A percentile compares a stretch with the other conserved stretches of the same genome.
These are phyloP conservation scores for Sylvia atricapilla DNA, from an alignment of 2,113 vertebrate genomes.

Conservation along the genomic window DNA sequence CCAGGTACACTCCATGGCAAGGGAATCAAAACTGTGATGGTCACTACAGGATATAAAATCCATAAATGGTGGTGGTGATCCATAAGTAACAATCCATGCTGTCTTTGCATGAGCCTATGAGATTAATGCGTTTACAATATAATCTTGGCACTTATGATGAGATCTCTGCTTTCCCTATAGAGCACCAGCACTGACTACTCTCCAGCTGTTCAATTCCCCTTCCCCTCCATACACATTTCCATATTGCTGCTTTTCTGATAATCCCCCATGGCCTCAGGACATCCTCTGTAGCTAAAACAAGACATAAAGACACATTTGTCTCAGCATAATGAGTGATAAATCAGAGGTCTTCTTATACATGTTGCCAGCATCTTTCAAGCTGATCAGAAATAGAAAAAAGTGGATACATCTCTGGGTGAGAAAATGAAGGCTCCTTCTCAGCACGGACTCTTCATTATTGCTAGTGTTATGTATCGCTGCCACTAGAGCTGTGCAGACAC, in stretches of 20 bases:
- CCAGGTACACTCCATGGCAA: background rate
- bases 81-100: background rate
- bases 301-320: background rate
- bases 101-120: background rate
- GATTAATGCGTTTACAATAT: background rate
- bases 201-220: background rate
- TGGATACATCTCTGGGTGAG: background rate
- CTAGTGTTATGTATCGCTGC: background rate
- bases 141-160: background rate
- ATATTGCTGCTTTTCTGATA: background rate
- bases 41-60: background rate
- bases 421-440: background rate
- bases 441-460: background rate
- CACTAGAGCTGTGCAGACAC: background rate
- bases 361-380: background rate
- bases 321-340: background rate
- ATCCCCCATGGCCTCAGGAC: background rate
- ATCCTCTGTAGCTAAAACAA: constrained; percentile 36
- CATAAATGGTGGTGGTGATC: background rate
- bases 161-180: background rate
- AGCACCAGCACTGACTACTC: background rate
- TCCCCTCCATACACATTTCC: background rate
- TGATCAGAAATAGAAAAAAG: background rate
- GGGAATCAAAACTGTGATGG: background rate
- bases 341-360: background rate